Base-by-base conservation (phyloP, 2,113 vertebrate genomes). In the Phoenicopterus ruber region DNA sequence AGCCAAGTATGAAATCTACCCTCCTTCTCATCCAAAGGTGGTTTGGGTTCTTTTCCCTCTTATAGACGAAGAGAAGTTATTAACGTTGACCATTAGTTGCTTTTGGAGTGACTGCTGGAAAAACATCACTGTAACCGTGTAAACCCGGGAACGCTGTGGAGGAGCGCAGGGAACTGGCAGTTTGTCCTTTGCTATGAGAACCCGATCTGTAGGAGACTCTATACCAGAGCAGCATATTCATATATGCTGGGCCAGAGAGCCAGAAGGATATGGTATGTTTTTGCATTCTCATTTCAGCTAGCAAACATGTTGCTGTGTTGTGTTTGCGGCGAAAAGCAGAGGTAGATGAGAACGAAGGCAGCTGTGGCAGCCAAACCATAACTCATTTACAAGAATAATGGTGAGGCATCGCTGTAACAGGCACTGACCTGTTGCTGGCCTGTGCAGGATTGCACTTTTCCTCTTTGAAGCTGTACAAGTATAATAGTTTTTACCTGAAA, bases 351-450 rank as follows among this genome's bases (percentile, higher is more conserved):
- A 91, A 13, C 0, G 61, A 61, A 72, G 62, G 65, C 62, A 28
- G 74, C 93, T 0, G 7, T 5, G n/a, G 77, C 55, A 92, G 80
- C 83, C 79, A 90, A 72, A 67, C 26, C 69, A 0, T 25, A 70
- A 92, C 57, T 63, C 40, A 21, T 92, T 92, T 82, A 55, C 47
- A 46, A 57, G 57, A 55, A 19, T 55, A 88, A 50, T 0, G 31
- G 67, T n/a, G 95, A 94, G 91, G 66, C 93, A 77, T 82, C 3
- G 6, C 72, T 74, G 7, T 6, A 94, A 83, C 92, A 96, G 91
- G 94, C 94, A 93, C 92, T 90, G 86, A 69, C 91, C 74, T 83
- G 95, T 89, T 84, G 57, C 73, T 89, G 89, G 91, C 73, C 91
- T 40, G 38, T 3, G 5, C 25, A 86, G 40, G 36, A 20, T 32